Conservation (phyloP, 1,140 invertebrate species). For the Orius insidiosus region DNA sequence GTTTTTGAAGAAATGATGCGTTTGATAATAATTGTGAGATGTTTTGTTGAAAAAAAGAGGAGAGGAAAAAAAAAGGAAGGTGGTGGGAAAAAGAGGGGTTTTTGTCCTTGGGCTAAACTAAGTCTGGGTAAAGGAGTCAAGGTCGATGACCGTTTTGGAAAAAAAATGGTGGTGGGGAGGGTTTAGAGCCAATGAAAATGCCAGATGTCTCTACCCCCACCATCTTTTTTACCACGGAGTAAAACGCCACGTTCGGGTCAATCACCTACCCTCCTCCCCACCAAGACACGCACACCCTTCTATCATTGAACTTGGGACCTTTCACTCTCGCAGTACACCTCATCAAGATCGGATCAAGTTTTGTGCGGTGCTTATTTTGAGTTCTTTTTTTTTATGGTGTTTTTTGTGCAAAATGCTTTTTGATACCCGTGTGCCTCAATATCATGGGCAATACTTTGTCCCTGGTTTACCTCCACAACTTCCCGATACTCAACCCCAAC, state of each 20-base stretch:
- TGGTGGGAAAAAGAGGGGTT: too few relatives aligned
- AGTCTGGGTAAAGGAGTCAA: slow-evolving; percentile 50
- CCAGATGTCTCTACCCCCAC: slow-evolving; percentile 6
- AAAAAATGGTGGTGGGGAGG: slow-evolving; percentile 22
- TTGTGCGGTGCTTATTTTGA: neutral
- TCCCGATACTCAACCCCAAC: slow-evolving; percentile 7
- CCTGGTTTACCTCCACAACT: slow-evolving; percentile 11
- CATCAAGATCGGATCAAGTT: slow-evolving; percentile 3
- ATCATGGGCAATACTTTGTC: slow-evolving; percentile 12
- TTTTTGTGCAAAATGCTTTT: slow-evolving; percentile 10
- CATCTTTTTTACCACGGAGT: neutral
- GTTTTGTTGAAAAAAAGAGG: too few relatives aligned
- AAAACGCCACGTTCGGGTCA: slow-evolving; percentile 6
- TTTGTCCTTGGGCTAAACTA: slow-evolving; percentile 20
- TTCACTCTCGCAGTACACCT: slow-evolving; percentile 16
- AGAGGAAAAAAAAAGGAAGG: too few relatives aligned
- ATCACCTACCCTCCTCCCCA: slow-evolving; percentile 12
- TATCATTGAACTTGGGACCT: slow-evolving; percentile 18
- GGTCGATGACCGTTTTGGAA: slow-evolving; percentile 40
- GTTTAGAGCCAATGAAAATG: slow-evolving; percentile 16
- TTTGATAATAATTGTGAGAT: too few relatives aligned
- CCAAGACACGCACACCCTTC: slow-evolving; percentile 8
- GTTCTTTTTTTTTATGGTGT: slow-evolving; percentile 2
- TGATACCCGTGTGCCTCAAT: slow-evolving; percentile 13
- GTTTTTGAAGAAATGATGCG: too few relatives aligned